Evolutionary conservation across 2,797 vertebrate species (phyloP).

Genomic region (Morelia viridis): DNA sequence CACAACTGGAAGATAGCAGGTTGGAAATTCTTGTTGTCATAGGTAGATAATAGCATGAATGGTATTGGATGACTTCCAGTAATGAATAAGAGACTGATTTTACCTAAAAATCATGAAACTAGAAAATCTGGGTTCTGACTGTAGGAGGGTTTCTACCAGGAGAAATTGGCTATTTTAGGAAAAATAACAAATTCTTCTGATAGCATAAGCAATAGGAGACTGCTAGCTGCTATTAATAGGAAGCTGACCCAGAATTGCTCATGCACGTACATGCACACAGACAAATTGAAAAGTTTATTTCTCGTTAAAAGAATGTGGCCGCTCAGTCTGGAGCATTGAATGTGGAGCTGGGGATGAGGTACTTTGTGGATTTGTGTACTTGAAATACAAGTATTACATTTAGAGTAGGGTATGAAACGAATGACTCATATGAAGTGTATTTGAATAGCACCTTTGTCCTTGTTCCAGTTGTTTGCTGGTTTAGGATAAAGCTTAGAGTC

Average conservation of each 20-base stretch:
- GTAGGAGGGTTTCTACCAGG: neutral
- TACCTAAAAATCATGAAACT: neutral
- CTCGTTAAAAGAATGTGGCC: neutral
- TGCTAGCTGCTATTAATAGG: neutral
- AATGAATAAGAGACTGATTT: neutral
- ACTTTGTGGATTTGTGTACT: neutral
- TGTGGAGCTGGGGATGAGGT: neutral
- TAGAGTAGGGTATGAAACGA: neutral
- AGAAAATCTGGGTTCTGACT: neutral
- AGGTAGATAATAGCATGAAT: neutral
- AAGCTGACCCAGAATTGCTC: neutral
- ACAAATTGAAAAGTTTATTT: neutral
- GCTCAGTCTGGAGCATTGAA: neutral
- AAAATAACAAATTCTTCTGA: constrained; percentile 29
- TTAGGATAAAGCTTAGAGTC: neutral
- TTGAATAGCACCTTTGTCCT: neutral
- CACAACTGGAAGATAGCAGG: neutral
- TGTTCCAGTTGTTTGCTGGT: neutral
- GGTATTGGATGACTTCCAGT: neutral
- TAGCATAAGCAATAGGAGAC: constrained; percentile 35
- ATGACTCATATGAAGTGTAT: neutral
- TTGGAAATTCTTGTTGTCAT: neutral
- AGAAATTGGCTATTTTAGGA: constrained; percentile 1
- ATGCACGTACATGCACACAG: no score
- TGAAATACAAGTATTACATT: constrained; percentile 9